Evolutionary conservation across 2,888 invertebrate species (phyloP), one percentile per base, ranked within the genome.

Genomic region (Amblyteles armatorius): DNA sequence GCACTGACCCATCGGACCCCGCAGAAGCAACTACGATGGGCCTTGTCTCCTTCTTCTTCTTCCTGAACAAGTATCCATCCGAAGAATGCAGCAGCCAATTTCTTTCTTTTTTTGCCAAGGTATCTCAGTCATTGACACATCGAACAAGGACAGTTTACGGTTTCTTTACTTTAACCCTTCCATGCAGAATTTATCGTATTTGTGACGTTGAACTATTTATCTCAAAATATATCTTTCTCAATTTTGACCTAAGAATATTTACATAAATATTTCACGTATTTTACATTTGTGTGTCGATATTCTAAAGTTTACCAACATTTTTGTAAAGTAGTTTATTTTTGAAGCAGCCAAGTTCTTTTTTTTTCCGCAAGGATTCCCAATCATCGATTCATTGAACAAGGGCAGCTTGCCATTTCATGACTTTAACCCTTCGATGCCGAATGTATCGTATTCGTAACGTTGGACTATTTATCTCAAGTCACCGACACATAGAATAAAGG

Each of bases 1-100:
- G 7, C 63, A 48, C 44, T 68, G 74, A 65, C 63, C 65, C 74
- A 29, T 65, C 74, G 74, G 50, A 50, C 65, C 19, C 63, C 63
- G 60, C 60, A 63, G 60, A 19, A 74, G 63, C 50, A 63, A 19
- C 60, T 29, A 48, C 74, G 29, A 33, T 29, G 60, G 60, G 60
- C 33, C 60, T 16, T 33, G 60, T 63, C 29, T 60, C 13, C 60
- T n/a, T 33, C 26, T 33, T 29, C 60, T 60, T 63, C 13, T 9
- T 29, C 29, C 33, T 13, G 16, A 16, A 63, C 16, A 44, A 44
- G 4, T 3, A 40, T 40, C 40, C 26, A 63, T 63, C 74, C 48
- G 29, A n/a, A 63, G 19, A 63, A 63, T 63, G 63, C 63, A 50
- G 11, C 63, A 63, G 63, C 33, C 74, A 63, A 68, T 44, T 19